phyloP scores from a whole-genome alignment of 2,113 vertebrate genomes.

The Marmota monax region DNA sequence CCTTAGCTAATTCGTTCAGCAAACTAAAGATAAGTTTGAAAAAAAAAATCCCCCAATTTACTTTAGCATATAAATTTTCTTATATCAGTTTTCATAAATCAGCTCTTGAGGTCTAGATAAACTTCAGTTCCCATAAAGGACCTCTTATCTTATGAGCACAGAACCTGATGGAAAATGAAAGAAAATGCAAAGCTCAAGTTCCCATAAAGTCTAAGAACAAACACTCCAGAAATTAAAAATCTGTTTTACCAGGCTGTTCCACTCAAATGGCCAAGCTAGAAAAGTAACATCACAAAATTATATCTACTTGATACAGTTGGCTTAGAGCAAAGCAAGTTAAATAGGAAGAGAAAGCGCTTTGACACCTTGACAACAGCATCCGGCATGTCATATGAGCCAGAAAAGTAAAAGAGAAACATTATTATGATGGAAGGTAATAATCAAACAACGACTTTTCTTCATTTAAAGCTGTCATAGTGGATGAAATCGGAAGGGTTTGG shows the following conservation, averaged over 20 bases:
- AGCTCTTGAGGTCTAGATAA: not conserved
- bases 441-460: conserved; percentile 62
- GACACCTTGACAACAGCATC: conserved; percentile 52
- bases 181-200: conserved; percentile 50
- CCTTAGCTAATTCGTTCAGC: not conserved
- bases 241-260: conserved; percentile 49
- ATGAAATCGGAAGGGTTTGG: conserved; percentile 54
- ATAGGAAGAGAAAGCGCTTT: not conserved
- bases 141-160: conserved; percentile 57
- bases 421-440: conserved; percentile 8
- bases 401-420: conserved; percentile 47
- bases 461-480: conserved; percentile 65
- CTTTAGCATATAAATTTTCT: not conserved
- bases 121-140: conserved; percentile 3
- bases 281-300: conserved; percentile 25
- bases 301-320: conserved; percentile 34
- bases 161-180: conserved; percentile 57
- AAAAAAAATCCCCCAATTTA: not conserved
- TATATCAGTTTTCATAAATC: conserved; percentile 36
- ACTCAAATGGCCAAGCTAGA: conserved; percentile 35
- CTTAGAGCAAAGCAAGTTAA: conserved; percentile 70
- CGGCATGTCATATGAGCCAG: not conserved
- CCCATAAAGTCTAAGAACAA: conserved; percentile 52
- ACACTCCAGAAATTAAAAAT: conserved; percentile 56
- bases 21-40: conserved; percentile 33